Evolutionary conservation across 2,888 invertebrate species (phyloP).

Genomic region (Melolontha melolontha): DNA sequence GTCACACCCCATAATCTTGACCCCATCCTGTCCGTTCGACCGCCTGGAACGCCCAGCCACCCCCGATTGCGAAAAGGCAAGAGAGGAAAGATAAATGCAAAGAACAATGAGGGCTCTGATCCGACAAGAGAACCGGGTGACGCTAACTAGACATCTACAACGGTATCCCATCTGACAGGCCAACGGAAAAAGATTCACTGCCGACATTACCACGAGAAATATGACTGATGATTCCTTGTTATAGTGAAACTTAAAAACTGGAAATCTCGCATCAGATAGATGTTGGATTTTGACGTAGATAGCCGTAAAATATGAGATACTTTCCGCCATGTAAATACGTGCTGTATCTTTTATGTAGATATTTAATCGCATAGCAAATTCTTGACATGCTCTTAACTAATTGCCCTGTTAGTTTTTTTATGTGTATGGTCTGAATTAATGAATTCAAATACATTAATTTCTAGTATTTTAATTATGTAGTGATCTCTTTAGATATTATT

Average conservation of each 20-base stretch:
- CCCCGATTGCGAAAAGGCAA: conserved; percentile 37
- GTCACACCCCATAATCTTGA: conserved; percentile 44
- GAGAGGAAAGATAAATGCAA: conserved; percentile 48
- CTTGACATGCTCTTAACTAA: neutral
- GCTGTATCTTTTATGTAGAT: neutral
- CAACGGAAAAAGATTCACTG: conserved; percentile 45
- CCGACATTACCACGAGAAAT: conserved; percentile 46
- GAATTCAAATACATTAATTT: no score
- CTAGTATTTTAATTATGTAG: no score
- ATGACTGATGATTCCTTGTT: conserved; percentile 46
- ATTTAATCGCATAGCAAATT: neutral
- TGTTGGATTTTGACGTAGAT: conserved; percentile 23
- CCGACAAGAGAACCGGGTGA: conserved; percentile 50
- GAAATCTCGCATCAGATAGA: conserved; percentile 24
- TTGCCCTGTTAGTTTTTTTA: neutral
- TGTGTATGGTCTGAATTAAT: no score
- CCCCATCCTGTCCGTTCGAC: conserved; percentile 24
- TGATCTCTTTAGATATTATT: no score
- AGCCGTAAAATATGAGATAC: conserved; percentile 12
- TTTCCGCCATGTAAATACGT: neutral
- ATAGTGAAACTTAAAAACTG: conserved; percentile 32
- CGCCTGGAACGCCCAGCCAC: conserved; percentile 22
- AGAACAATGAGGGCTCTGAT: conserved; percentile 50
- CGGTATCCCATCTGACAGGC: conserved; percentile 47
- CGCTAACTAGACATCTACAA: conserved; percentile 49